A percentile compares a stretch with the other conserved stretches of the same genome.
These are phyloP conservation scores for Solen grandis DNA, from an alignment of 1,140 invertebrate species.

Conservation along the genomic window DNA sequence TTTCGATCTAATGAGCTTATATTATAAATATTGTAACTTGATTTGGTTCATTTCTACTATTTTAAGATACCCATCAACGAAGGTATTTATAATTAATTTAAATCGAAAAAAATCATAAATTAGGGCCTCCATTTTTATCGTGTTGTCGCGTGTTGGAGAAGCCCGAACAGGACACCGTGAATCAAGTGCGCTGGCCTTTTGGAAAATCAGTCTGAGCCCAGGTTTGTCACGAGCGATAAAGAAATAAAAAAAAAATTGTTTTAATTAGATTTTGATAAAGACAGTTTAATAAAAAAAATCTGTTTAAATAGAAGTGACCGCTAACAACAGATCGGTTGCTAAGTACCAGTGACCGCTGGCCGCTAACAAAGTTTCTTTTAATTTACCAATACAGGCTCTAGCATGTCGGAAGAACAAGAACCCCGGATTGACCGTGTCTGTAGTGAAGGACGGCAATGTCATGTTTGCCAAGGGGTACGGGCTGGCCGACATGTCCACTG, in stretches of 20 bases:
- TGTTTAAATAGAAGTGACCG: not conserved
- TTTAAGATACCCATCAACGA: not conserved
- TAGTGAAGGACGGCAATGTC: constrained; percentile 60
- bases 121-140: not conserved
- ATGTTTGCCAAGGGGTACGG: constrained; percentile 64
- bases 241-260: not conserved
- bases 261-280: not conserved
- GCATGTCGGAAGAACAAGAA: constrained; percentile 48
- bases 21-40: not conserved
- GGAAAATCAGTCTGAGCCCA: not conserved
- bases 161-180: not conserved
- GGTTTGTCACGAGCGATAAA: not conserved
- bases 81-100: not conserved
- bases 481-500: constrained; percentile 33
- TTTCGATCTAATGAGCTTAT: too few relatives aligned
- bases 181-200: not conserved
- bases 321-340: not conserved
- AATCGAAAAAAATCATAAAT: not conserved
- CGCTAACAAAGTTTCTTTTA: not conserved
- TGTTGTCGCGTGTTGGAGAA: not conserved
- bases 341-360: not conserved
- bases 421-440: constrained; percentile 62
- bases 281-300: not conserved
- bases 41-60: not conserved
- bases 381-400: constrained; percentile 28